A percentile compares a stretch with the other conserved stretches of the same genome.
These are phyloP conservation scores for Myotis myotis DNA, from an alignment of 2,797 vertebrate species.

Conservation along the genomic window DNA sequence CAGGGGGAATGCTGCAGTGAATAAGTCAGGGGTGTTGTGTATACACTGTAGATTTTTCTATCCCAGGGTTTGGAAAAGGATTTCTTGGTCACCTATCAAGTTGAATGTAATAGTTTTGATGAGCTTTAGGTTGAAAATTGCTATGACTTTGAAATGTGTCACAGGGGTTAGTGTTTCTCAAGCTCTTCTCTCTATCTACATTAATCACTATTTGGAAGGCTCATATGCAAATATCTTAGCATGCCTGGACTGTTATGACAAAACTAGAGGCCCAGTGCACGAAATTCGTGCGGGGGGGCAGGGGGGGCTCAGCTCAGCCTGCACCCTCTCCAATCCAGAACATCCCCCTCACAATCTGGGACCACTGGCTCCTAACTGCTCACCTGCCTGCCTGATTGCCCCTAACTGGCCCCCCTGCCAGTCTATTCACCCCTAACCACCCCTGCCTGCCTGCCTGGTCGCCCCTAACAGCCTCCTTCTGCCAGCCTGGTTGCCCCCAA, in stretches of 20 bases:
- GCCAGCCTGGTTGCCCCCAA: too few species aligned
- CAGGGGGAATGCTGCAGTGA: not conserved
- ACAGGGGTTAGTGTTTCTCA: not conserved
- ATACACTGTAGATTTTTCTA: not conserved
- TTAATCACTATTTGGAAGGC: not conserved
- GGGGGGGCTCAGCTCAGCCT: too few species aligned
- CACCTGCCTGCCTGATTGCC: too few species aligned
- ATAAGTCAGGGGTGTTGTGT: not conserved
- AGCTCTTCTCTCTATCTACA: not conserved
- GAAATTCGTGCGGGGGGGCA: too few species aligned
- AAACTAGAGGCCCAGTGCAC: not conserved
- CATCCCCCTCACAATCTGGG: too few species aligned
- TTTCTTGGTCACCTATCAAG: not conserved
- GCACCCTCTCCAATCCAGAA: too few species aligned
- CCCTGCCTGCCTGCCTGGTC: too few species aligned
- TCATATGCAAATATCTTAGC: not conserved
- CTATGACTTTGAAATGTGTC: not conserved
- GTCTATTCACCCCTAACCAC: too few species aligned
- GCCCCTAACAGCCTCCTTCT: too few species aligned
- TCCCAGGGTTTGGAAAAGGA: not conserved
- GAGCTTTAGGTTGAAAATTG: not conserved
- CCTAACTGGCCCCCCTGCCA: too few species aligned
- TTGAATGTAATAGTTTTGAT: not conserved
- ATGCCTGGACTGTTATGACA: not conserved
- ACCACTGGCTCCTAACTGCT: too few species aligned